A percentile compares a stretch with the other conserved stretches of the same genome.
Conservation (phyloP, 1,140 invertebrate species). For the Achroia grisella region DNA sequence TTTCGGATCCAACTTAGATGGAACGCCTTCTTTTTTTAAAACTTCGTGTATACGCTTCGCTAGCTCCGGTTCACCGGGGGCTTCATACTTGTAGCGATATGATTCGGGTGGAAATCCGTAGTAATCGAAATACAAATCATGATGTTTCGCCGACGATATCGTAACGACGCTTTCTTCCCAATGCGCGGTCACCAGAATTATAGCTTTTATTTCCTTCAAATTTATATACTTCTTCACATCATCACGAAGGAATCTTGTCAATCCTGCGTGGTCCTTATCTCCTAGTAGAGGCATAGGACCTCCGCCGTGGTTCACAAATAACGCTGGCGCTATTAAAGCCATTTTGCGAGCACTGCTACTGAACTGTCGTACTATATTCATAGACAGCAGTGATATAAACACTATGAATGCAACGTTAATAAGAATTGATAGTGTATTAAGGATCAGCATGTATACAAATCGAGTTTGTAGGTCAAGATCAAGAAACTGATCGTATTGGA, state of each 20-base stretch:
- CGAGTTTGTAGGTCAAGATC: too few relatives aligned
- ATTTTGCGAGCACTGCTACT: constrained; percentile 38
- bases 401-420: constrained; percentile 54
- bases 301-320: constrained; percentile 65
- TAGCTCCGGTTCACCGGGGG: constrained; percentile 49
- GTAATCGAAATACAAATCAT: constrained; percentile 61
- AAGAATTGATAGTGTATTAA: constrained; percentile 51
- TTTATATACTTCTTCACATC: constrained; percentile 53
- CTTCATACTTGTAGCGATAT: constrained; percentile 54
- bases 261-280: constrained; percentile 45
- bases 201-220: constrained; percentile 51
- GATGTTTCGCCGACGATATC: constrained; percentile 55
- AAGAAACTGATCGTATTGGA: too few relatives aligned
- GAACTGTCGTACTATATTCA: constrained; percentile 58
- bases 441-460: constrained; percentile 44
- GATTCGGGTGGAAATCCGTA: constrained; percentile 61
- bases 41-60: constrained; percentile 41
- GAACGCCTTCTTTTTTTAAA: constrained; percentile 40
- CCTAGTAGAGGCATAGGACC: constrained; percentile 56
- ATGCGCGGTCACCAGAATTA: constrained; percentile 60
- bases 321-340: constrained; percentile 46
- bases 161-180: constrained; percentile 54
- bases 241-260: constrained; percentile 48
- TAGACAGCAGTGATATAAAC: constrained; percentile 58
- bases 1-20: constrained; percentile 46